Conservation (phyloP, 2,888 invertebrate species). For the Caenorhabditis macrosperma region DNA sequence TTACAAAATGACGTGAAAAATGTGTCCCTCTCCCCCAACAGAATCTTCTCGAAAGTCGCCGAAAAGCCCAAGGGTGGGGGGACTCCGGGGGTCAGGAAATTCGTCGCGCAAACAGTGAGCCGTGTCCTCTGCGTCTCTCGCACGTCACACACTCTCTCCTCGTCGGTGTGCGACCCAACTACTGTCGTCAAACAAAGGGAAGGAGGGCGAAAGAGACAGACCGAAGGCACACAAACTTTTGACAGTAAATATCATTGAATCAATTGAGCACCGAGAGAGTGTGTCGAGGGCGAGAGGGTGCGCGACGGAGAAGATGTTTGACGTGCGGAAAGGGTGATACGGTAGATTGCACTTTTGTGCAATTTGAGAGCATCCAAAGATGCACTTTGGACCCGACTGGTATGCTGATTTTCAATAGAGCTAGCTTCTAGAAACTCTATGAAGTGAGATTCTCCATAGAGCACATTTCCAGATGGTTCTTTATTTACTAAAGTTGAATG, state of each 20-base stretch:
- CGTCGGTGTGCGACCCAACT: not conserved
- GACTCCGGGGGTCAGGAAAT: not conserved
- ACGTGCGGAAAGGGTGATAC: not conserved
- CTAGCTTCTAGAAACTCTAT: not conserved
- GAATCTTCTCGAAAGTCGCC: too few species aligned
- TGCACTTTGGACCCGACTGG: too few species aligned
- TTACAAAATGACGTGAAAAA: too few species aligned
- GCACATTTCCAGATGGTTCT: not conserved
- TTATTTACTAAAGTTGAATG: too few species aligned
- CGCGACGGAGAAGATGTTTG: not conserved
- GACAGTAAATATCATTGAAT: not conserved
- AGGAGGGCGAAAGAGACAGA: not conserved
- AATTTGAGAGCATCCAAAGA: too few species aligned
- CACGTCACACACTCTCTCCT: not conserved
- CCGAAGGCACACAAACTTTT: not conserved
- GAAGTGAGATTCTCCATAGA: too few species aligned
- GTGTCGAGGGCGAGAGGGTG: not conserved
- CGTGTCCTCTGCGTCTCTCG: constrained; percentile 1
- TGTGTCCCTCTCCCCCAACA: too few species aligned
- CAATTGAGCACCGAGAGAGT: not conserved
- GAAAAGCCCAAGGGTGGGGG: too few species aligned
- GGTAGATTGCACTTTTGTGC: constrained; percentile 22
- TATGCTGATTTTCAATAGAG: not conserved
- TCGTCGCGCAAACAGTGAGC: constrained; percentile 2
- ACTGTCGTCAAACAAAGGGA: too few species aligned